phyloP scores from a whole-genome alignment of 1,140 invertebrate genomes.

The Drosophila santomea region DNA sequence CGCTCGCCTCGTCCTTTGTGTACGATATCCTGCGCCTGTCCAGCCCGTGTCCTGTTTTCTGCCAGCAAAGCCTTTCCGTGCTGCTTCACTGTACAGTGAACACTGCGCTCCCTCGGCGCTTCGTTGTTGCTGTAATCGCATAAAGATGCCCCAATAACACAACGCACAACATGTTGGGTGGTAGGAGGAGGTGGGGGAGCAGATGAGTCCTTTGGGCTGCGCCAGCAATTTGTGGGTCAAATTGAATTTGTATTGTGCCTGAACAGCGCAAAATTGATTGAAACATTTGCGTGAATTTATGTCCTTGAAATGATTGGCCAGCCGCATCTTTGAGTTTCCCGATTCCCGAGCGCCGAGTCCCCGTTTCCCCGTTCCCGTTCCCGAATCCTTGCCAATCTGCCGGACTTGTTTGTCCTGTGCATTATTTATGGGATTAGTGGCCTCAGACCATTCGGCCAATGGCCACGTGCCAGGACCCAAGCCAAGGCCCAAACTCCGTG shows the following conservation, averaged over 20 bases:
- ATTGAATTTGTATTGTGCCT: slow-evolving; percentile 81
- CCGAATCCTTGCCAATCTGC: slow-evolving; percentile 32
- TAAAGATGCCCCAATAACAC: slow-evolving; percentile 81
- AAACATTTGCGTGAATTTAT: slow-evolving; percentile 83
- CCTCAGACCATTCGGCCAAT: slow-evolving; percentile 44
- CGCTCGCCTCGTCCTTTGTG: slow-evolving; percentile 67
- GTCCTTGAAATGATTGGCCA: slow-evolving; percentile 80
- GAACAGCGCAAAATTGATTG: slow-evolving; percentile 75
- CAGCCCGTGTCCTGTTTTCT: slow-evolving; percentile 30
- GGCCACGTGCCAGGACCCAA: slow-evolving; percentile 61
- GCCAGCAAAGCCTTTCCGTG: slow-evolving; percentile 6
- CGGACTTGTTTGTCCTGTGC: slow-evolving; percentile 42
- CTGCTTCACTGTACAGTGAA: slow-evolving; percentile 26
- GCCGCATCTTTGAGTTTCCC: slow-evolving; percentile 60
- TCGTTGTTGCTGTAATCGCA: slow-evolving; percentile 76
- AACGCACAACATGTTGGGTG: slow-evolving; percentile 54
- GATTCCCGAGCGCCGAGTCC: slow-evolving; percentile 1
- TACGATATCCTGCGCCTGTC: slow-evolving; percentile 42
- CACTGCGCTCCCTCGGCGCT: slow-evolving; percentile 29
- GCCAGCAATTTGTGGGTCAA: slow-evolving; percentile 81
- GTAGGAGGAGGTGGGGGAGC: too few relatives aligned
- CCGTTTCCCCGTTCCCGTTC: background rate
- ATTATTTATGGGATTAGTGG: slow-evolving; percentile 81
- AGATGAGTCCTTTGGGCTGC: slow-evolving; percentile 47
- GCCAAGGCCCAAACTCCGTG: slow-evolving; percentile 54